phyloP scores from a whole-genome alignment of 2,888 invertebrate genomes.

The Caenorhabditis panamensis region DNA sequence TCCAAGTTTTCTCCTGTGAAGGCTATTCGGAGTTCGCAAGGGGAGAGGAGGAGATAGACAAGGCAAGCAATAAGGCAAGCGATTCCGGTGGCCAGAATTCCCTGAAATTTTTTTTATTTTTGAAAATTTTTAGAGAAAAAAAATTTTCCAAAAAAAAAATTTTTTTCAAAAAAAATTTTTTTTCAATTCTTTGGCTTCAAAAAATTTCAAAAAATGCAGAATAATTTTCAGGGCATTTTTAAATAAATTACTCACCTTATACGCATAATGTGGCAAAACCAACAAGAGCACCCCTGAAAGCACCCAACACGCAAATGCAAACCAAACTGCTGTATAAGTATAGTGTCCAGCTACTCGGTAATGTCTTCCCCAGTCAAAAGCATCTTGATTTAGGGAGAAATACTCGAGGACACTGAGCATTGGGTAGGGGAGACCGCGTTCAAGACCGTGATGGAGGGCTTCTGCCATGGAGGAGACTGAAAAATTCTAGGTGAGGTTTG shows the following conservation, averaged over 20 bases:
- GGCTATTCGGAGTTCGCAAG: conserved; percentile 75
- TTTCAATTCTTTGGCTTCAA: too few species aligned
- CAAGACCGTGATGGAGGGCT: conserved; percentile 72
- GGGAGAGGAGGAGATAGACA: conserved; percentile 73
- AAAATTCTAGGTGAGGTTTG: background rate
- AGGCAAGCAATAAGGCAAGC: conserved; percentile 72
- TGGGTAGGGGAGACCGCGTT: conserved; percentile 78
- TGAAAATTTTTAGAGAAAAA: too few species aligned
- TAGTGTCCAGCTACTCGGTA: conserved; percentile 79
- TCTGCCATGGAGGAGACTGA: conserved; percentile 75
- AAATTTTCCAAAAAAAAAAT: too few species aligned
- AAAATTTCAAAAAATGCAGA: too few species aligned
- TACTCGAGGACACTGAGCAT: conserved; percentile 77
- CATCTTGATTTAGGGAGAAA: conserved; percentile 75
- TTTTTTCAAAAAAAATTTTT: too few species aligned
- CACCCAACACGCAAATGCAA: conserved; percentile 69
- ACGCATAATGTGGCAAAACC: conserved; percentile 75
- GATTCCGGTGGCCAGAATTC: conserved; percentile 69
- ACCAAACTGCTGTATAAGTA: conserved; percentile 73
- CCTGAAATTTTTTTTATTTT: too few species aligned
- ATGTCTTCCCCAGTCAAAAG: conserved; percentile 77
- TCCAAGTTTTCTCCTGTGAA: conserved; percentile 72
- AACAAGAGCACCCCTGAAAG: conserved; percentile 73
- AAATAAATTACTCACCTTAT: conserved; percentile 59
- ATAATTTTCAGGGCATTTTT: too few species aligned